Evolutionary conservation across 2,888 invertebrate genomes (phyloP).

Genomic region (Ormyrus pomaceus): DNA sequence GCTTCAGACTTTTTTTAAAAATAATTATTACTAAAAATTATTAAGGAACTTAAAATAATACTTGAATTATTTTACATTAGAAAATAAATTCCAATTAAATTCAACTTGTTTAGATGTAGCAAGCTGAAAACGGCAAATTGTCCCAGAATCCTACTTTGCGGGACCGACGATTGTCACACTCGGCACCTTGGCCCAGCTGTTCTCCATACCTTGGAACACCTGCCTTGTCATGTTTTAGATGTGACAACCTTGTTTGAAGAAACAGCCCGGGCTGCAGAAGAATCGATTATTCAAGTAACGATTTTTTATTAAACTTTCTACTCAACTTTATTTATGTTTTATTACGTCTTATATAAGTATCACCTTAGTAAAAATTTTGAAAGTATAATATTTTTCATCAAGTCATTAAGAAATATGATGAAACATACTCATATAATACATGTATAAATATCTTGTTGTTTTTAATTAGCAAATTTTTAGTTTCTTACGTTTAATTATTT

Average conservation of each 20-base stretch:
- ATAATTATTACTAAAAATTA: too few species aligned
- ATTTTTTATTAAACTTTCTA: conserved; percentile 1
- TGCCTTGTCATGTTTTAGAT: conserved; percentile 83
- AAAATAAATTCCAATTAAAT: too few species aligned
- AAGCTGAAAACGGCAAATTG: conserved; percentile 60
- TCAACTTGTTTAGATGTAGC: too few species aligned
- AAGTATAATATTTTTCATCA: too few species aligned
- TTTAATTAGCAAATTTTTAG: neutral
- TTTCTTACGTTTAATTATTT: conserved; percentile 5
- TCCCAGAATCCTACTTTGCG: conserved; percentile 77
- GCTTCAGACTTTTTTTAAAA: too few species aligned
- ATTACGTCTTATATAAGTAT: neutral
- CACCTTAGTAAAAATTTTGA: too few species aligned
- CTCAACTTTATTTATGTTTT: neutral
- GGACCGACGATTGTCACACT: conserved; percentile 79
- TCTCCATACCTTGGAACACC: conserved; percentile 85
- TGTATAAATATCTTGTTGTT: neutral
- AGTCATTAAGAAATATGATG: too few species aligned
- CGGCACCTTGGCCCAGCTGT: conserved; percentile 86
- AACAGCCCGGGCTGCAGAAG: conserved; percentile 84
- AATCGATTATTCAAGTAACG: conserved; percentile 85
- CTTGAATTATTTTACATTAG: too few species aligned
- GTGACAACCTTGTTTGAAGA: conserved; percentile 81
- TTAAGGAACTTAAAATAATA: too few species aligned
- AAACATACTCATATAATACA: neutral